Conservation (phyloP, 2,113 vertebrate genomes). For the Panthera uncia region DNA sequence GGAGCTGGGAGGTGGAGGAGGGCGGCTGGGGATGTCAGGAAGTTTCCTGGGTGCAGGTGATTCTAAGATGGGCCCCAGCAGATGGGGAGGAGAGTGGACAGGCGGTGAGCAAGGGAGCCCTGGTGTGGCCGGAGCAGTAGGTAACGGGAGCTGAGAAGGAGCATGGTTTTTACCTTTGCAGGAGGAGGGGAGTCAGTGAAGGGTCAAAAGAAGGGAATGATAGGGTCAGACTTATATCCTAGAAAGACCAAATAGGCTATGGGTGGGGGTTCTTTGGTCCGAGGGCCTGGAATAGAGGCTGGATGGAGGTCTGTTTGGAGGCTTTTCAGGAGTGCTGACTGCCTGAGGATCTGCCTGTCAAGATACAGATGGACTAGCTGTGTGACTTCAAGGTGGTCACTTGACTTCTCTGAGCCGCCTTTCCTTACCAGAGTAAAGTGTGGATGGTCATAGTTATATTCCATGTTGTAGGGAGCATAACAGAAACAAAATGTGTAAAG, state of each 20-base stretch:
- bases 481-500: not conserved
- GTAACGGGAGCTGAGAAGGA: not conserved
- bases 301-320: not conserved
- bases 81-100: not conserved
- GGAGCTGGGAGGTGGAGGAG: too few relatives aligned
- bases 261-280: not conserved
- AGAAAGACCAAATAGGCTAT: not conserved
- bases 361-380: not conserved
- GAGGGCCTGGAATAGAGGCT: not conserved
- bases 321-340: not conserved
- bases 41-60: not conserved
- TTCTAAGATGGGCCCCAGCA: not conserved
- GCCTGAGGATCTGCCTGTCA: not conserved
- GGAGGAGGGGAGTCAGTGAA: not conserved
- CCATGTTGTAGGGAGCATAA: fast-evolving
- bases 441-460: not conserved
- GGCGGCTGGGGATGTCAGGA: not conserved
- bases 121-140: fast-evolving
- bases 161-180: not conserved
- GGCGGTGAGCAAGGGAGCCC: not conserved
- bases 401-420: not conserved
- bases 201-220: not conserved
- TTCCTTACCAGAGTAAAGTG: not conserved
- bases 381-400: not conserved
- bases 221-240: not conserved